A percentile compares a stretch with the other conserved stretches of the same genome.
These are phyloP conservation scores for Channallabes apus DNA, from an alignment of 2,797 vertebrate genomes.

Conservation along the genomic window DNA sequence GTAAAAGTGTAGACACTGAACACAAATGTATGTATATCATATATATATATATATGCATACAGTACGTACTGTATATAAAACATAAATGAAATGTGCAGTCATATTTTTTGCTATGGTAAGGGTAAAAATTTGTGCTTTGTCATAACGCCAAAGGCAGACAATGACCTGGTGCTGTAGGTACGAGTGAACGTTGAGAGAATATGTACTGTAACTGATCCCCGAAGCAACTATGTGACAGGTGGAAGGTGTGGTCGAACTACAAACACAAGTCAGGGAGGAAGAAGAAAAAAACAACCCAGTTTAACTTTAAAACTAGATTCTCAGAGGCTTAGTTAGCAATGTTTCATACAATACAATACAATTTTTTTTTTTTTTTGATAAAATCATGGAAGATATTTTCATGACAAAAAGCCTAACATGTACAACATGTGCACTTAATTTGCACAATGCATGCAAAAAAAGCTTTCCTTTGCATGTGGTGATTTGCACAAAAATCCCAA, in stretches of 20 bases:
- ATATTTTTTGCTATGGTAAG: no score
- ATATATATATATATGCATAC: no score
- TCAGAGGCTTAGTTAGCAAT: not conserved
- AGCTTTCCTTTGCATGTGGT: not conserved
- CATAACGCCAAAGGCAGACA: not conserved
- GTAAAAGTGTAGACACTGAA: not conserved
- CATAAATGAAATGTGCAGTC: not conserved
- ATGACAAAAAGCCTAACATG: conserved; percentile 2
- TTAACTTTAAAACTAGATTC: not conserved
- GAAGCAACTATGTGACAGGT: not conserved
- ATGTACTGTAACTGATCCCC: conserved; percentile 1
- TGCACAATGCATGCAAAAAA: not conserved
- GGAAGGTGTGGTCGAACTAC: not conserved
- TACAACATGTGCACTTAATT: not conserved
- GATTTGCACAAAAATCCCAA: not conserved
- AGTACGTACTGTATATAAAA: no score
- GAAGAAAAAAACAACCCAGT: no score
- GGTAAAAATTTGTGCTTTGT: not conserved
- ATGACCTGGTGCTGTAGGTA: not conserved
- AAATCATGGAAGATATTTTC: not conserved
- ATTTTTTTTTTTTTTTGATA: not conserved
- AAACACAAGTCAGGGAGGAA: not conserved
- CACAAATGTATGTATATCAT: not conserved
- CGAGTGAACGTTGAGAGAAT: not conserved
- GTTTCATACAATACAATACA: not conserved